Percentiles rank a stretch among this genome's conserved stretches.
phyloP scores from a whole-genome alignment of 2,888 invertebrate genomes.

The Epinotia ramella region DNA sequence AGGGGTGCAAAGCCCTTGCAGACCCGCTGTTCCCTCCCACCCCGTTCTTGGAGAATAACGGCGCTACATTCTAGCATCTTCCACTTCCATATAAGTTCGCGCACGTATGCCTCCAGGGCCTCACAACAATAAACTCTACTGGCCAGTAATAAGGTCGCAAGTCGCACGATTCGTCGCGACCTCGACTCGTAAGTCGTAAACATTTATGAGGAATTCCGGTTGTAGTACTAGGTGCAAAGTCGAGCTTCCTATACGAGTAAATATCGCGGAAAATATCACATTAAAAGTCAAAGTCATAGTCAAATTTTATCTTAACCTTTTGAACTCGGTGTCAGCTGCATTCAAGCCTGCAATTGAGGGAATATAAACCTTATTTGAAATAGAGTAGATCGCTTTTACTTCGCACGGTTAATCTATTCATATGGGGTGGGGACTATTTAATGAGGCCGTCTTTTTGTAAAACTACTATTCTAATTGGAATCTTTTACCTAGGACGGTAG shows the following conservation, averaged over 20 bases:
- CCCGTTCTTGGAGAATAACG: neutral
- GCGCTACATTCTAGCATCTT: slow-evolving; percentile 5
- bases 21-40: too few relatives aligned
- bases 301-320: neutral
- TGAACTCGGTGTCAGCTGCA: neutral
- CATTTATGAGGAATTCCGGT: slow-evolving; percentile 38
- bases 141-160: neutral
- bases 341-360: neutral
- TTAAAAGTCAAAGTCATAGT: too few relatives aligned
- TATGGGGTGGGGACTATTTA: too few relatives aligned
- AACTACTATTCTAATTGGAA: too few relatives aligned
- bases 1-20: too few relatives aligned
- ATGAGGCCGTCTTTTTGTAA: too few relatives aligned
- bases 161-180: neutral
- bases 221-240: slow-evolving; percentile 25
- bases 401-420: too few relatives aligned
- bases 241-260: slow-evolving; percentile 24
- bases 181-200: slow-evolving; percentile 21
- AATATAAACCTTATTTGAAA: neutral
- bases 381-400: neutral
- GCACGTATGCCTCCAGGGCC: neutral
- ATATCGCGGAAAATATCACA: neutral
- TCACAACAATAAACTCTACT: neutral
- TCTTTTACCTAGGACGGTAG: too few relatives aligned
- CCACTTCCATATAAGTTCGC: slow-evolving; percentile 1